These are phyloP conservation scores for Heliothis subflexa DNA, from an alignment of 1,140 invertebrate species.

Conservation along the genomic window DNA sequence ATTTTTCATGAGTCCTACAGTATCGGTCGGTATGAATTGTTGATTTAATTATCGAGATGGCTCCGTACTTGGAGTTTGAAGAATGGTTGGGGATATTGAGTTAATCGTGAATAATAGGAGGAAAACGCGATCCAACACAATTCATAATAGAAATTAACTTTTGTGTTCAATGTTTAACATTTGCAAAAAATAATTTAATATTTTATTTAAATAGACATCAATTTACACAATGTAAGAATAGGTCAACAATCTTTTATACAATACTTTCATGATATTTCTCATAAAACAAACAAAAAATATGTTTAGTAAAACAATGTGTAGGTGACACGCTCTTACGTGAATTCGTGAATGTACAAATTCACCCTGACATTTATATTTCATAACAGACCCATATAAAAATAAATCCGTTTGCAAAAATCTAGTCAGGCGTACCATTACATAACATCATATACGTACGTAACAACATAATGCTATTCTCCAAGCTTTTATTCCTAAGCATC, in stretches of 20 bases:
- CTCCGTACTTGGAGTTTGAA: constrained; percentile 55
- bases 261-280: too few relatives aligned
- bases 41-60: constrained; percentile 80
- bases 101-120: constrained; percentile 43
- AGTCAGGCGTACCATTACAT: constrained; percentile 5
- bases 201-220: too few relatives aligned
- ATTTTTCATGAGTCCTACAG: constrained; percentile 77
- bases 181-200: too few relatives aligned
- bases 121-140: background rate
- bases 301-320: too few relatives aligned
- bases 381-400: background rate
- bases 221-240: too few relatives aligned
- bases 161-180: too few relatives aligned
- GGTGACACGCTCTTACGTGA: too few relatives aligned
- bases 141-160: too few relatives aligned
- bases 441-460: constrained; percentile 1
- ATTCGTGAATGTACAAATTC: constrained; percentile 14
- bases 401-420: background rate
- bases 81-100: constrained; percentile 54
- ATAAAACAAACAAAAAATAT: too few relatives aligned
- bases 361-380: background rate
- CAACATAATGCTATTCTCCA: constrained; percentile 19
- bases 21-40: constrained; percentile 74
- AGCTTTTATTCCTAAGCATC: constrained; percentile 20
- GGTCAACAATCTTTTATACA: too few relatives aligned